These are phyloP conservation scores for Platalea minor DNA, from an alignment of 2,797 vertebrate species.

Conservation along the genomic window DNA sequence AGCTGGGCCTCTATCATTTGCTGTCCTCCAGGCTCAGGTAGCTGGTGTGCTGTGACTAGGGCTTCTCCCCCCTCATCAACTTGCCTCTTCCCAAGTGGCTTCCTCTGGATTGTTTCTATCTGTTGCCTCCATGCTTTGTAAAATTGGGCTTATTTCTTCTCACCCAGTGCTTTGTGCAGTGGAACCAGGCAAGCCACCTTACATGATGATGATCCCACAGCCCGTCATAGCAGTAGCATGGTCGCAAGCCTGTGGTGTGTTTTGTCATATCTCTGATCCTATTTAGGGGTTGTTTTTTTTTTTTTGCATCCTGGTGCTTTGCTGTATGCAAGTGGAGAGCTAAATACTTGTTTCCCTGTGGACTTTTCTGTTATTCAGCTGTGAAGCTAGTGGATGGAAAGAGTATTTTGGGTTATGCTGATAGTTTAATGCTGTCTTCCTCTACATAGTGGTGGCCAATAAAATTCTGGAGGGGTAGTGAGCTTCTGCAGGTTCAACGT, in stretches of 20 bases:
- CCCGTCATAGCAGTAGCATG: background rate
- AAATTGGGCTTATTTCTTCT: background rate
- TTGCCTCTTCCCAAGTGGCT: background rate
- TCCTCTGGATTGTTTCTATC: background rate
- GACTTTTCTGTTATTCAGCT: background rate
- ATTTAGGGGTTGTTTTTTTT: background rate
- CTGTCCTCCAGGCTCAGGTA: background rate
- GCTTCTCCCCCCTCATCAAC: background rate
- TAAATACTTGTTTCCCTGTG: background rate
- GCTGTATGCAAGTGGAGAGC: background rate
- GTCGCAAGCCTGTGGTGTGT: background rate
- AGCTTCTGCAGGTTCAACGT: background rate
- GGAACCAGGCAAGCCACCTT: accelerated
- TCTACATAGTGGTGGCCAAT: background rate
- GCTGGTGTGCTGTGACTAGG: background rate
- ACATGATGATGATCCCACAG: background rate
- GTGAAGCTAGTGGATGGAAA: background rate
- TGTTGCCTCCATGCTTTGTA: background rate
- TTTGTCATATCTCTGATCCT: background rate
- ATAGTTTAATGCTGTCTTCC: background rate
- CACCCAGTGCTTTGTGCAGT: background rate
- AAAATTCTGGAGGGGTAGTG: background rate
- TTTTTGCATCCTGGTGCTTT: background rate
- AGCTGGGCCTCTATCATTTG: background rate
- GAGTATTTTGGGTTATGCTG: background rate